phyloP scores from a whole-genome alignment of 2,797 vertebrate genomes.

The Pipistrellus pipistrellus region DNA sequence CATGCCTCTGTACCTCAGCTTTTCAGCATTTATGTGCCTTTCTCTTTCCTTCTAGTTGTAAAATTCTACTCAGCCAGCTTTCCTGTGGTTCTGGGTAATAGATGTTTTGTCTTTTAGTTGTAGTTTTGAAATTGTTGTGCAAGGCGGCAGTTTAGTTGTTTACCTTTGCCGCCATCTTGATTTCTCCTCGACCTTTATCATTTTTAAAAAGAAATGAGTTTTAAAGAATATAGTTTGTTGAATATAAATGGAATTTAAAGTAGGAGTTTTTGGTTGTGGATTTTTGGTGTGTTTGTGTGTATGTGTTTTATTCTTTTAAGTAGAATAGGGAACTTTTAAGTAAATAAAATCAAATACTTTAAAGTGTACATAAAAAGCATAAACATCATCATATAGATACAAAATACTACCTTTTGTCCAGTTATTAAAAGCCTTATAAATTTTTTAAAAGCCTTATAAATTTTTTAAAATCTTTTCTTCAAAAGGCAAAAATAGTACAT shows the following conservation, averaged over 20 bases:
- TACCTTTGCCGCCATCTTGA: too few relatives aligned
- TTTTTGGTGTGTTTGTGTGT: not conserved
- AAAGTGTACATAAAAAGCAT: not conserved
- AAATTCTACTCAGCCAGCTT: too few relatives aligned
- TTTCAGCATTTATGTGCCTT: too few relatives aligned
- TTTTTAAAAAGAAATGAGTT: conserved; percentile 59
- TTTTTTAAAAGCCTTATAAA: conserved; percentile 27
- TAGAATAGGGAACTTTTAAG: not conserved
- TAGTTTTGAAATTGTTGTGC: too few relatives aligned
- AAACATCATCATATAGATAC: not conserved
- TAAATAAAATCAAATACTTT: conserved; percentile 51
- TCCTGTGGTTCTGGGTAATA: too few relatives aligned
- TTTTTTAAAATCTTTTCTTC: not conserved
- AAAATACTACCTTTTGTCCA: conserved; percentile 40
- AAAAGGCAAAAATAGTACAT: not conserved
- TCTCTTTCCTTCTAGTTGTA: too few relatives aligned
- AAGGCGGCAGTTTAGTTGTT: too few relatives aligned
- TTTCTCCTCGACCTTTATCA: not conserved
- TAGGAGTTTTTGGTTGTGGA: not conserved
- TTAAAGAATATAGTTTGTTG: conserved; percentile 32
- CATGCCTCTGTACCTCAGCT: too few relatives aligned
- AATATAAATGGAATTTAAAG: conserved; percentile 43
- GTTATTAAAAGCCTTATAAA: not conserved
- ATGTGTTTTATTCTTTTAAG: conserved; percentile 19
- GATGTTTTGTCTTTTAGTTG: too few relatives aligned